Evolutionary conservation across 2,888 invertebrate species (phyloP), one percentile per base, ranked within the genome.

Genomic region (Acrocyrtus sp.): DNA sequence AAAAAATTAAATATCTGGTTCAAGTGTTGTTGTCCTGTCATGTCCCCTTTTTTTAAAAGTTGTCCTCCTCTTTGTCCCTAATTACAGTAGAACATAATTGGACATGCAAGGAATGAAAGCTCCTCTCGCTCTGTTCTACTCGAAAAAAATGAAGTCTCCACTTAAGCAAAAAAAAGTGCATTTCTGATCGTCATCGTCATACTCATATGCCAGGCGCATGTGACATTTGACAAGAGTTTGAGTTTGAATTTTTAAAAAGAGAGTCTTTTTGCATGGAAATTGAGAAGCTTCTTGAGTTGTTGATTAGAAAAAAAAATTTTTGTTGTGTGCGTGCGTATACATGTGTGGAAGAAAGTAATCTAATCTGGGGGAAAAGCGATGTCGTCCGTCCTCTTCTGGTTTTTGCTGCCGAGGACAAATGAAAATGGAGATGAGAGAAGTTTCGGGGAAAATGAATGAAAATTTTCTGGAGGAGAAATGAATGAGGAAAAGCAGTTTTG

Each of bases 1-100:
- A 34, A 34, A 34, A 34, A 34, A 34, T 34, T 34, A 34, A 34
- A 5, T 34, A 34, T 34, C 34, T 8, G 34, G 34, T 34, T 34
- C 34, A 34, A 34, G 34, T 34, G 34, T 34, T 12, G 34, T n/a
- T n/a, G n/a, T 34, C 34, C 6, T 26, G 34, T 34, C 34, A 45
- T 45, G 45, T 45, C 45, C 45, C 45, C n/a, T 45, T 45, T 45
- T 17, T 34, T 12, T 34, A 5, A n/a, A 34, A 34, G 6, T 45
- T 45, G 45, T 45, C 45, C 5, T 45, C 5, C 19, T 17, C n/a
- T 63, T 39, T 51, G 39, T 51, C 45, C 50, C 74, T 74, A 74
- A 74, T 74, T 74, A 74, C 53, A 48, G n/a, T n/a, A n/a, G 56
- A 66, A 60, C 60, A 74, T 74, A 74, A 74, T 74, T 74, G 74